Base-by-base conservation (phyloP, 2,888 invertebrate species). In the Lithophane socia region DNA sequence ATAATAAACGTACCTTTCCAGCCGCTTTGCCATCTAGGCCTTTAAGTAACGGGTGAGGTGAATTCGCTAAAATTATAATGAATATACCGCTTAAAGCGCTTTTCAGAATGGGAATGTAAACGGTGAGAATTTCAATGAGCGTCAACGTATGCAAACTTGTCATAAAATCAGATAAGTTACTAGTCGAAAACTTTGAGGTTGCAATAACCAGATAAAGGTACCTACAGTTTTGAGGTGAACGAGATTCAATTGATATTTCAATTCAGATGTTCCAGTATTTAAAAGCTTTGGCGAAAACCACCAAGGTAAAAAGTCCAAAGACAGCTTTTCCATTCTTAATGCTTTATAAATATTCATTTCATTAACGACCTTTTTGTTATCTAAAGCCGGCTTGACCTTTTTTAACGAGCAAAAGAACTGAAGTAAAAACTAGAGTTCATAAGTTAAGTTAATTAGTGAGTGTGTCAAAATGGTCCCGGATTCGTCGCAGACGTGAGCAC, bases 11-110 rank as follows among this genome's bases (percentile, higher is more conserved):
- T 90, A 92, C 90, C 91, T 95, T 94, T 94, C 93, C 94, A 93
- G 89, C 92, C 91, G 92, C 92, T 89, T 93, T 92, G 88, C 91
- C 92, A 94, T 93, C 92, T 94, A 94, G 93, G 94, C 91, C 92
- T 92, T 37, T 87, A 86, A 86, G 89, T 94, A 93, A 94, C 93
- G 93, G 93, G 77, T 86, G 86, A 85, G 83, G 84, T 88, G 90
- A 90, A 92, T 91, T 91, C 86, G 87, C 89, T 91, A 91, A 92
- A 90, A 89, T 87, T 83, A 69, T 85, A 84, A 87, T 88, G 73
- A 87, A 85, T 80, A 73, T 77, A 83, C 74, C 68, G 79, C 80
- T 73, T 68, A 58, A 69, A 58, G 69, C 66, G 73, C 71, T 84
- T 85, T 77, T 71, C 60, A 75, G 60, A 71, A 85, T 60, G 69